Evolutionary conservation across 2,888 invertebrate genomes (phyloP).

Genomic region (Balanococcus diminutus): DNA sequence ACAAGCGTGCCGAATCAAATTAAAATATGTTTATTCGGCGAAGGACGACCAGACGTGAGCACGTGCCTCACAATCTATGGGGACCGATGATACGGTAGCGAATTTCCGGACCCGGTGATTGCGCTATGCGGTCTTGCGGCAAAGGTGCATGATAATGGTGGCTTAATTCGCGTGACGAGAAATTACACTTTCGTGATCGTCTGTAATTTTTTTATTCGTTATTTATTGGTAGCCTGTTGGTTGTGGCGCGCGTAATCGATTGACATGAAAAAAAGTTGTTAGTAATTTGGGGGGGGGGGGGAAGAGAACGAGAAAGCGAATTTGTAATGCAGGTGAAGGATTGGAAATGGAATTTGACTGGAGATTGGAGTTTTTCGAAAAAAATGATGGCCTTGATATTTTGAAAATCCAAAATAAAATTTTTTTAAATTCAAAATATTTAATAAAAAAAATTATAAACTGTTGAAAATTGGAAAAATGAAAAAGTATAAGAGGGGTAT

Average conservation of each 20-base stretch:
- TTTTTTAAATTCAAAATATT: too few relatives aligned
- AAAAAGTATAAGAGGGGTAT: too few relatives aligned
- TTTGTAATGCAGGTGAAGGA: too few relatives aligned
- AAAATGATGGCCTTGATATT: too few relatives aligned
- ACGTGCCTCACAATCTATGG: background rate
- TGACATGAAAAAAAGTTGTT: background rate
- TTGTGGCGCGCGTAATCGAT: background rate
- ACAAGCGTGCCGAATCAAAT: background rate
- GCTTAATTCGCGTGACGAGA: conserved; percentile 28
- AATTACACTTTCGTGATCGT: background rate
- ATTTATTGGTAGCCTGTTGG: background rate
- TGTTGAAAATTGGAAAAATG: too few relatives aligned
- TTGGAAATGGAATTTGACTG: too few relatives aligned
- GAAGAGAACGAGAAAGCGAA: too few relatives aligned
- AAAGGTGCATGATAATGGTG: background rate
- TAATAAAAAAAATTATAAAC: too few relatives aligned
- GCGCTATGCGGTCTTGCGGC: background rate
- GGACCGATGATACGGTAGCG: conserved; percentile 28
- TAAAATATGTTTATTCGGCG: conserved; percentile 12
- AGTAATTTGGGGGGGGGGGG: too few relatives aligned
- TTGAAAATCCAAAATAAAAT: too few relatives aligned
- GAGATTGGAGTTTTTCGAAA: too few relatives aligned
- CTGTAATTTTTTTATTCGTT: background rate
- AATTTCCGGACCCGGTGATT: background rate
- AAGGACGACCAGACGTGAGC: background rate